Evolutionary conservation across 2,797 vertebrate species (phyloP).

Genomic region (Paguma larvata): DNA sequence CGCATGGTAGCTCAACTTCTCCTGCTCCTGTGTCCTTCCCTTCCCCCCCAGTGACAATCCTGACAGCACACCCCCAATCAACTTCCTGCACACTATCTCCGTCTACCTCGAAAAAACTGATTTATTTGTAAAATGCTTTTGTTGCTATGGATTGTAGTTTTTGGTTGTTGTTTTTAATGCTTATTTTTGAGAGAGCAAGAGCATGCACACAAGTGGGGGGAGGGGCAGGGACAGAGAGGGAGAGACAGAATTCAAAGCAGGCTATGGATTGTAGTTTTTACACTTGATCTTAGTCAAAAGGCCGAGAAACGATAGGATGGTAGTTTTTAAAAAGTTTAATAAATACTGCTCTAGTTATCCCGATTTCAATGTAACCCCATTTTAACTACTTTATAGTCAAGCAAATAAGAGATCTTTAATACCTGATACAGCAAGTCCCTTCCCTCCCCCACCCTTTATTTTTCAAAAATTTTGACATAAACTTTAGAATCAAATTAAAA

Average conservation of each 20-base stretch:
- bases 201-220: too few relatives aligned
- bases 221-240: too few relatives aligned
- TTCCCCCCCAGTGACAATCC: neutral
- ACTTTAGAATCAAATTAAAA: constrained; percentile 5
- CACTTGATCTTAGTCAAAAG: too few relatives aligned
- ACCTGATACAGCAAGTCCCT: neutral
- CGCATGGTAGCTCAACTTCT: neutral
- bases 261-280: too few relatives aligned
- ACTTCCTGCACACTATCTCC: neutral
- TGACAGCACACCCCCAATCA: neutral
- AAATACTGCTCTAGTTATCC: neutral
- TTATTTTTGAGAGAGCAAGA: too few relatives aligned
- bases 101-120: neutral
- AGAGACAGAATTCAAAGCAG: too few relatives aligned
- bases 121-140: neutral
- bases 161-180: too few relatives aligned
- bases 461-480: constrained; percentile 33
- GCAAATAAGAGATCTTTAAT: neutral
- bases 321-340: neutral
- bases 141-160: neutral
- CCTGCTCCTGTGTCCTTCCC: neutral
- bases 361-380: neutral
- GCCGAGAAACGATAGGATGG: too few relatives aligned
- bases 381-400: neutral
- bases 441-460: neutral